Evolutionary conservation across 2,113 vertebrate species (phyloP).

Genomic region (Tachycineta bicolor): DNA sequence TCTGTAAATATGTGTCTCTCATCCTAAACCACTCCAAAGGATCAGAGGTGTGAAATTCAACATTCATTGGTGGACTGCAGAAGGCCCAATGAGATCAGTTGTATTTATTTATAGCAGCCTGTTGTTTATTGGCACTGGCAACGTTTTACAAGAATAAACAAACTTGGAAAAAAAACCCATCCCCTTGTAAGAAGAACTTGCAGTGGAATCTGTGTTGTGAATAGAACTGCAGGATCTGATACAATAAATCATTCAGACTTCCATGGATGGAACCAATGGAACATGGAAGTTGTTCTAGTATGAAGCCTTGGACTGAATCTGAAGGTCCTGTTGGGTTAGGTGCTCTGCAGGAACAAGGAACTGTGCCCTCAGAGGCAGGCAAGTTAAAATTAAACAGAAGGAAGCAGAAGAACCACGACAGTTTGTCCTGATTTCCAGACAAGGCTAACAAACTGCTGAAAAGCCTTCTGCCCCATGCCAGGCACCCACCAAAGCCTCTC

Average conservation of each 20-base stretch:
- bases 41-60: constrained; percentile 37
- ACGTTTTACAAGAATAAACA: not conserved
- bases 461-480: accelerated
- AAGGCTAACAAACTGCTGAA: not conserved
- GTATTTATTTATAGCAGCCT: not conserved
- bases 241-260: not conserved
- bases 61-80: not conserved
- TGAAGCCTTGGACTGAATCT: not conserved
- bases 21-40: not conserved
- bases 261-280: not conserved
- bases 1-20: not conserved
- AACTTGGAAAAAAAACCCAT: not conserved
- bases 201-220: not conserved
- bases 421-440: not conserved
- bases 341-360: not conserved
- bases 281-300: not conserved
- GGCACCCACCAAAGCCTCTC: not conserved
- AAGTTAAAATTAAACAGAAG: not conserved
- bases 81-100: not conserved
- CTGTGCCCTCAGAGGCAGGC: not conserved
- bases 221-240: not conserved
- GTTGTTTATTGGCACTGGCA: not conserved
- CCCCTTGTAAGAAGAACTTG: not conserved
- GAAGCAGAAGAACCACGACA: not conserved
- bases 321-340: not conserved